Percentiles rank a stretch among this genome's conserved stretches.
phyloP scores from a whole-genome alignment of 1,140 invertebrate species.

The Atta colombica region DNA sequence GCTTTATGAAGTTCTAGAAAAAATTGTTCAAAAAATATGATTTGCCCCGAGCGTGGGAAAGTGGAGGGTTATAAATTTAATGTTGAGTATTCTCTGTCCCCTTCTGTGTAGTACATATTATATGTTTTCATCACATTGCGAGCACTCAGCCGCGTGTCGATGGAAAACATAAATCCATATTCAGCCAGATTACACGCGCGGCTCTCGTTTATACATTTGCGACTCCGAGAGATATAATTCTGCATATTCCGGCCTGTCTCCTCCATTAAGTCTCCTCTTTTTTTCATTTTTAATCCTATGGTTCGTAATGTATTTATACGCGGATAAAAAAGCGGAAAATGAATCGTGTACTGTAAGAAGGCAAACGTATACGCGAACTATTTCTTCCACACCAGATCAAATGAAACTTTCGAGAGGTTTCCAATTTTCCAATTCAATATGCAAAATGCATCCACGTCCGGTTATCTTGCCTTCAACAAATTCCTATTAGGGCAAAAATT shows the following conservation, averaged over 20 bases:
- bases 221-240: conserved; percentile 58
- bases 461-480: conserved; percentile 7
- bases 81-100: conserved; percentile 15
- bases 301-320: conserved; percentile 45
- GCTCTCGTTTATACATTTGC: conserved; percentile 61
- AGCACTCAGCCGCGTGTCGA: conserved; percentile 58
- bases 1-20: background rate
- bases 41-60: background rate
- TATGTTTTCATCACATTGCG: conserved; percentile 48
- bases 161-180: conserved; percentile 73
- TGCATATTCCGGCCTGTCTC: conserved; percentile 5
- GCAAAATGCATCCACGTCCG: background rate
- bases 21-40: conserved; percentile 14
- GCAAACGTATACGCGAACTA: background rate
- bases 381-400: background rate
- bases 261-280: conserved; percentile 51
- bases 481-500: background rate
- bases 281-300: conserved; percentile 55
- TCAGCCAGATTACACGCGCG: conserved; percentile 72
- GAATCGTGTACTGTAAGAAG: background rate
- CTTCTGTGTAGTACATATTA: conserved; percentile 28
- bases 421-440: background rate
- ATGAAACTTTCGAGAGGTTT: background rate
- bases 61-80: conserved; percentile 48
- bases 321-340: conserved; percentile 4